Conservation (phyloP, 2,797 vertebrate species). For the Helostoma temminkii region DNA sequence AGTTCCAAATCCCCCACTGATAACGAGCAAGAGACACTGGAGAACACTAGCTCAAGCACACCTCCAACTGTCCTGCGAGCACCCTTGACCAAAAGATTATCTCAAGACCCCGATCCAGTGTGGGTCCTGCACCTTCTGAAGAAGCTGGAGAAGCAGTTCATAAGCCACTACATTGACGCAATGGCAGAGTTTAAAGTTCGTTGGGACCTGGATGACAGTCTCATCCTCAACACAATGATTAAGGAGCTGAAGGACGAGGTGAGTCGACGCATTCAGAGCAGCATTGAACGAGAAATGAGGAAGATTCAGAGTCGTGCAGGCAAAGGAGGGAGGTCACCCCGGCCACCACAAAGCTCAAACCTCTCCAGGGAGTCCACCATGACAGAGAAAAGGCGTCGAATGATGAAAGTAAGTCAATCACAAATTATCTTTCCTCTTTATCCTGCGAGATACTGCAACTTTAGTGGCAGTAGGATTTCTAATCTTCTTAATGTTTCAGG, state of each 20-base stretch:
- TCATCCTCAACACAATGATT: slow-evolving; percentile 88
- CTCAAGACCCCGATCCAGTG: slow-evolving; percentile 82
- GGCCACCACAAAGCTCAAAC: slow-evolving; percentile 66
- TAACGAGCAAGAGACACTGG: slow-evolving; percentile 60
- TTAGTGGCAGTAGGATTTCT: not conserved
- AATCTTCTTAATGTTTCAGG: slow-evolving; percentile 59
- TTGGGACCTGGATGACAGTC: slow-evolving; percentile 88
- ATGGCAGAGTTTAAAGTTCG: slow-evolving; percentile 88
- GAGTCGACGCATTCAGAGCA: slow-evolving; percentile 86
- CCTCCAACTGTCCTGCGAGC: slow-evolving; percentile 42
- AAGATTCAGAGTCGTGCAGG: slow-evolving; percentile 84
- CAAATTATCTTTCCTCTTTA: not conserved
- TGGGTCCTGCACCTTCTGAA: slow-evolving; percentile 89
- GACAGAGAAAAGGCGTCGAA: slow-evolving; percentile 83
- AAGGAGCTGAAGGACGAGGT: slow-evolving; percentile 88
- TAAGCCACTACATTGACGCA: slow-evolving; percentile 88
- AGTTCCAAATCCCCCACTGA: slow-evolving; percentile 75
- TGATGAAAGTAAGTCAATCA: slow-evolving; percentile 77
- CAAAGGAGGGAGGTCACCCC: slow-evolving; percentile 35
- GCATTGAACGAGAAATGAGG: slow-evolving; percentile 85
- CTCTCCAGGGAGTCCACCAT: slow-evolving; percentile 78
- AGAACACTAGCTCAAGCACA: slow-evolving; percentile 60
- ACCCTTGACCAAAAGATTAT: slow-evolving; percentile 45
- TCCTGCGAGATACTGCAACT: not conserved
- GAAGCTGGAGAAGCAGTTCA: slow-evolving; percentile 91